These are phyloP conservation scores for Isoperla grammatica DNA, from an alignment of 2,888 invertebrate species.

Conservation along the genomic window DNA sequence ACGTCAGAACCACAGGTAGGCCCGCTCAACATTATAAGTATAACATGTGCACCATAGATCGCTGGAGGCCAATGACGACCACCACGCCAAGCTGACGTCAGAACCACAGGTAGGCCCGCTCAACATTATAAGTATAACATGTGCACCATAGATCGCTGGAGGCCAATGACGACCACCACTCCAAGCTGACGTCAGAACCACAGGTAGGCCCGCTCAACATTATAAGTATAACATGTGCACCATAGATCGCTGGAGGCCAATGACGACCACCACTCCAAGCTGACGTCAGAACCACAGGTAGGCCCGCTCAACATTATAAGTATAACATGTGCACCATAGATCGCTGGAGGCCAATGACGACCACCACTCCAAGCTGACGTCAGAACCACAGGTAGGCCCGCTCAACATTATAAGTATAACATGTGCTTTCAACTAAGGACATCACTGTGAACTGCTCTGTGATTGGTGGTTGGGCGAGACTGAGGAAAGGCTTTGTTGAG, in stretches of 20 bases:
- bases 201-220: constrained; percentile 61
- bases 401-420: no score
- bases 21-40: no score
- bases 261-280: constrained; percentile 68
- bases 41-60: constrained; percentile 84
- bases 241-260: constrained; percentile 78
- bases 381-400: constrained; percentile 67
- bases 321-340: constrained; percentile 78
- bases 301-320: no score
- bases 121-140: no score
- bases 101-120: constrained; percentile 68
- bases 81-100: constrained; percentile 68
- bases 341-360: constrained; percentile 70
- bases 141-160: constrained; percentile 79
- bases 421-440: no score
- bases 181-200: constrained; percentile 67
- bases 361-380: constrained; percentile 69
- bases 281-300: constrained; percentile 73
- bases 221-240: no score
- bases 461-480: no score
- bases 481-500: no score
- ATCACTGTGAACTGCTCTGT: no score
- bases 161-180: constrained; percentile 71
- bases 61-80: constrained; percentile 64
- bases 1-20: constrained; percentile 72